These are phyloP conservation scores for Equus quagga DNA, from an alignment of 2,113 vertebrate genomes.

Conservation along the genomic window DNA sequence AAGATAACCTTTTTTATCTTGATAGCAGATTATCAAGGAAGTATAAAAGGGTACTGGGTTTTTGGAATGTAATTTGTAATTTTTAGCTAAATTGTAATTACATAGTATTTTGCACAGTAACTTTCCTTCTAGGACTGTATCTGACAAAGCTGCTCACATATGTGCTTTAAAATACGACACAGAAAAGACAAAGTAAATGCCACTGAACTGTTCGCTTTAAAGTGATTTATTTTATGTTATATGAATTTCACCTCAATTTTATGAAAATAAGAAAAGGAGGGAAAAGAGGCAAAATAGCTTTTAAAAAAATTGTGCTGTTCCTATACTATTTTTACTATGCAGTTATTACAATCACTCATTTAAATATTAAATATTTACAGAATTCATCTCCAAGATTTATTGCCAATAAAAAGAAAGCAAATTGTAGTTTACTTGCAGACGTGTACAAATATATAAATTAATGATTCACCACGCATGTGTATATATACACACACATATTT, in stretches of 20 bases:
- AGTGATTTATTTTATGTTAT: background rate
- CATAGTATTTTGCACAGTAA: background rate
- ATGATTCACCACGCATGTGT: background rate
- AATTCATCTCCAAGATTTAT: background rate
- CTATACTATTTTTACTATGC: background rate
- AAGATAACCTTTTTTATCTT: background rate
- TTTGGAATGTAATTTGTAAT: background rate
- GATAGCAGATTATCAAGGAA: background rate
- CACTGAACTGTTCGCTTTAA: background rate
- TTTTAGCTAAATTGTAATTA: background rate
- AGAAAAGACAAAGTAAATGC: background rate
- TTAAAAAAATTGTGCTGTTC: background rate
- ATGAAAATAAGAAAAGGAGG: background rate
- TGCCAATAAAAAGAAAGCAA: background rate
- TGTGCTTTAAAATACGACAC: background rate
- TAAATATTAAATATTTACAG: background rate
- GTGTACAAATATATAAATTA: background rate
- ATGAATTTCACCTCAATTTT: background rate
- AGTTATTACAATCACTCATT: background rate
- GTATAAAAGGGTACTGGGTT: background rate
- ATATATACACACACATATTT: background rate
- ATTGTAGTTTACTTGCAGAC: conserved; percentile 10
- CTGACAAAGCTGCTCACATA: background rate
- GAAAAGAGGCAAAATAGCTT: background rate
- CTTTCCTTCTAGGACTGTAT: background rate